Conservation (phyloP, 2,888 invertebrate species). For the Sabatieria punctata region DNA sequence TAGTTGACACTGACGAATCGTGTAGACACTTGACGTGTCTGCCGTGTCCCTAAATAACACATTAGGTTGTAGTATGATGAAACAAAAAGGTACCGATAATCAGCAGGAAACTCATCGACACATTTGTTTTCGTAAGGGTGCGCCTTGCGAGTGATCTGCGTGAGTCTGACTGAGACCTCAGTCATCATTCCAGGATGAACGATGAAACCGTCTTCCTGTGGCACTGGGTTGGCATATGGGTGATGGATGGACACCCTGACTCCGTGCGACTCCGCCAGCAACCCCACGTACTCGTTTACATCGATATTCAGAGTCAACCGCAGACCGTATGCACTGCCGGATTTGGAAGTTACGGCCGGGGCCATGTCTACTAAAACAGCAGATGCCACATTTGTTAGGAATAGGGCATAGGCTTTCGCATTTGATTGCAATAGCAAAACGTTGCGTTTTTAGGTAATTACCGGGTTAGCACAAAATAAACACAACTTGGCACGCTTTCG, state of each 20-base stretch:
- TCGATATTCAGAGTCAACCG: constrained; percentile 19
- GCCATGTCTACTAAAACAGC: too few species aligned
- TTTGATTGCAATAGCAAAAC: too few species aligned
- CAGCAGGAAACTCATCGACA: not conserved
- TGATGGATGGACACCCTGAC: constrained; percentile 18
- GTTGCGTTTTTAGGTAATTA: too few species aligned
- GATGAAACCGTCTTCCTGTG: constrained; percentile 19
- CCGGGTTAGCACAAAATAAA: too few species aligned
- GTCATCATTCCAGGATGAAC: constrained; percentile 14
- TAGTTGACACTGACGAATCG: not conserved
- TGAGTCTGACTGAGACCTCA: not conserved
- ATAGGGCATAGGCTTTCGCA: too few species aligned
- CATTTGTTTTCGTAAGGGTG: not conserved
- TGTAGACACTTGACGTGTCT: not conserved
- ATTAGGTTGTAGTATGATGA: not conserved
- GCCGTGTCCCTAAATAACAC: not conserved
- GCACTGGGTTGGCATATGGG: constrained; percentile 15
- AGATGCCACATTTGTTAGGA: too few species aligned
- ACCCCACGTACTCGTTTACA: constrained; percentile 17
- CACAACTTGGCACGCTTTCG: too few species aligned
- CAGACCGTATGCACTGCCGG: constrained; percentile 12
- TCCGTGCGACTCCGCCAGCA: constrained; percentile 17
- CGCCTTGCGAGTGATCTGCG: not conserved
- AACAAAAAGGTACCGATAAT: not conserved
- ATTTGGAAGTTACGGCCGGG: too few species aligned